These are phyloP conservation scores for Cossypha niveicapilla DNA, from an alignment of 2,797 vertebrate genomes.

Conservation along the genomic window DNA sequence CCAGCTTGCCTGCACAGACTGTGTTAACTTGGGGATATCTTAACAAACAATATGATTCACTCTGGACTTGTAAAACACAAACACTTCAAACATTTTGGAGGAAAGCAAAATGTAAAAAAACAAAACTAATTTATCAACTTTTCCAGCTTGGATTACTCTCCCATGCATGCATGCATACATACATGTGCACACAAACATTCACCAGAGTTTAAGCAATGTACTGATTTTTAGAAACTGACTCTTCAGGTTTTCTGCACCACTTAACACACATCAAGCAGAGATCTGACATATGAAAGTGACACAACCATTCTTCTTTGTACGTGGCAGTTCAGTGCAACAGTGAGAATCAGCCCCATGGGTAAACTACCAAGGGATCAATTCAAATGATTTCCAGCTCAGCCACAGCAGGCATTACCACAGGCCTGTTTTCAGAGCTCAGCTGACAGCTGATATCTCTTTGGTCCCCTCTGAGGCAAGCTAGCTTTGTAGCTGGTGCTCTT, in stretches of 20 bases:
- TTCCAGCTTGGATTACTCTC: neutral
- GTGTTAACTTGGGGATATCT: neutral
- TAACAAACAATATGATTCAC: neutral
- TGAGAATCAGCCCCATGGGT: neutral
- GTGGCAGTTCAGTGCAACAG: neutral
- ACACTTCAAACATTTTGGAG: neutral
- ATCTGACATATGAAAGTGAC: neutral
- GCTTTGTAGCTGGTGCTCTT: neutral
- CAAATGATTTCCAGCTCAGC: neutral
- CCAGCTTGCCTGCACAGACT: neutral
- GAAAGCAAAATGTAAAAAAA: neutral
- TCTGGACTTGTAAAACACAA: neutral
- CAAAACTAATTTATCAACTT: neutral
- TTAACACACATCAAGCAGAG: neutral
- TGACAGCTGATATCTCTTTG: neutral
- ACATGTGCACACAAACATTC: rapidly evolving
- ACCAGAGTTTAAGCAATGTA: neutral
- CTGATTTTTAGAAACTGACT: neutral
- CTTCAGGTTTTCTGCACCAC: neutral
- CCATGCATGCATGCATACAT: neutral
- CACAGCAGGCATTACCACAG: rapidly evolving
- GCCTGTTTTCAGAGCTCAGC: neutral
- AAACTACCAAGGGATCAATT: neutral
- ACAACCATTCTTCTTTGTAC: neutral
- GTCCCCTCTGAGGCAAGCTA: neutral